Base-by-base conservation (phyloP, 2,888 invertebrate species). In the Eupithecia pulchellata region DNA sequence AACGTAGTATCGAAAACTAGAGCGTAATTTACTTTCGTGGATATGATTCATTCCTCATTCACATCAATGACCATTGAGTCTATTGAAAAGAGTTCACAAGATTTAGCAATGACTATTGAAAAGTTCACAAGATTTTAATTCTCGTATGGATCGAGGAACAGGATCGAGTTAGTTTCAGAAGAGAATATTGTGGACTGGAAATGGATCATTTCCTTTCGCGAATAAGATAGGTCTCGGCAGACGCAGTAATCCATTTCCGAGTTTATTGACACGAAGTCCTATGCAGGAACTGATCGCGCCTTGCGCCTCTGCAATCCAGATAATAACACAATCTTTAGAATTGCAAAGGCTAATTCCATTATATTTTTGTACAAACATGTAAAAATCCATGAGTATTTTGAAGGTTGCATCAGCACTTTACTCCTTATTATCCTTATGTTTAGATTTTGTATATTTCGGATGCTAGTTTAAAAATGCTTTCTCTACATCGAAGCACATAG, bases 221-320 rank as follows among this genome's bases (percentile, higher is more conserved):
- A 61, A 61, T 61, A 61, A 61, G 29, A n/a, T 34, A 32, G 34
- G 34, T 4, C 60, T 61, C 32, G 4, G 20, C 60, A 61, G 32
- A 32, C 60, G 57, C 66, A 66, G 39, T 57, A 57, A 66, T 29
- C 57, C n/a, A 58, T 57, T 66, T 66, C 58, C 25, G 29, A 63
- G 30, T 57, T 68, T 65, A 57, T 30, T 64, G 36, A 42, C 47
- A 69, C 60, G 47, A 61, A 60, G 66, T 69, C 4, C 42, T 32
- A 29, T 29, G 14, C 29, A 65, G 20, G 34, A 39, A 58, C 17
- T 32, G 20, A 42, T 11, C 30, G 14, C 29, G n/a, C 27, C 39
- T 36, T 17, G 17, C 55, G 11, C 25, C 34, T 61, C 34, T 20
- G 60, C 60, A 61, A 61, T 61, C n/a, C 34, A 34, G 13, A 25